A percentile compares a stretch with the other conserved stretches of the same genome.
Evolutionary conservation across 2,888 invertebrate genomes (phyloP).

Genomic region (Halictus ligatus): DNA sequence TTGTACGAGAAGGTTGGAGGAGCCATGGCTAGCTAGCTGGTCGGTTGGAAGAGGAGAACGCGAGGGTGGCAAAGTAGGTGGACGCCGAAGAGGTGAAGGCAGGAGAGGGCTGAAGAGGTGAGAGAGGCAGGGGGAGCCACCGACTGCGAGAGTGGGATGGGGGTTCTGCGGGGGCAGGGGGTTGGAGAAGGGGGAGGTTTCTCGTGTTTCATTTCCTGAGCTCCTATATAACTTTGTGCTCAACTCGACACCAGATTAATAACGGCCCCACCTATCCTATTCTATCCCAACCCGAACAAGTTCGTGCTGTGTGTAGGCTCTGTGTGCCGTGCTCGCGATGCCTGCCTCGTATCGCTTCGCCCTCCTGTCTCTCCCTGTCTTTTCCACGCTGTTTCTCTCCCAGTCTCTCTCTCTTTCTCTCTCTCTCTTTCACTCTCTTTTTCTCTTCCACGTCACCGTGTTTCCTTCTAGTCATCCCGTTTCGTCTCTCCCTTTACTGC

Average conservation of each 20-base stretch:
- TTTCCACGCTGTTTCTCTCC: slow-evolving; percentile 29
- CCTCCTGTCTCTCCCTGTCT: slow-evolving; percentile 27
- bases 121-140: slow-evolving; percentile 30
- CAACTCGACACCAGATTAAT: slow-evolving; percentile 85
- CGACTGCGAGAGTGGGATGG: slow-evolving; percentile 46
- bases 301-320: slow-evolving; percentile 76
- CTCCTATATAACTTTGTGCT: slow-evolving; percentile 85
- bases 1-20: slow-evolving; percentile 34
- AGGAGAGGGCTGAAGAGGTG: slow-evolving; percentile 35
- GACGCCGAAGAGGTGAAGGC: slow-evolving; percentile 2
- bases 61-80: slow-evolving; percentile 26
- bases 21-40: slow-evolving; percentile 7
- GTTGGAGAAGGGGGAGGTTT: slow-evolving; percentile 75
- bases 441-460: slow-evolving; percentile 13
- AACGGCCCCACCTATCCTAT: slow-evolving; percentile 83
- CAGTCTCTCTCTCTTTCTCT: slow-evolving; percentile 19
- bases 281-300: slow-evolving; percentile 80
- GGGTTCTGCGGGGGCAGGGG: slow-evolving; percentile 22
- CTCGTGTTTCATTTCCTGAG: slow-evolving; percentile 85
- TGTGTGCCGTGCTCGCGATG: slow-evolving; percentile 62
- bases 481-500: slow-evolving; percentile 39
- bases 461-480: slow-evolving; percentile 12
- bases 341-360: slow-evolving; percentile 66
- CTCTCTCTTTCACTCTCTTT: slow-evolving; percentile 30
- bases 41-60: slow-evolving; percentile 53